A percentile compares a stretch with the other conserved stretches of the same genome.
Evolutionary conservation across 23 tunicate genomes (phyloP).

Genomic region (Corella eumyota): DNA sequence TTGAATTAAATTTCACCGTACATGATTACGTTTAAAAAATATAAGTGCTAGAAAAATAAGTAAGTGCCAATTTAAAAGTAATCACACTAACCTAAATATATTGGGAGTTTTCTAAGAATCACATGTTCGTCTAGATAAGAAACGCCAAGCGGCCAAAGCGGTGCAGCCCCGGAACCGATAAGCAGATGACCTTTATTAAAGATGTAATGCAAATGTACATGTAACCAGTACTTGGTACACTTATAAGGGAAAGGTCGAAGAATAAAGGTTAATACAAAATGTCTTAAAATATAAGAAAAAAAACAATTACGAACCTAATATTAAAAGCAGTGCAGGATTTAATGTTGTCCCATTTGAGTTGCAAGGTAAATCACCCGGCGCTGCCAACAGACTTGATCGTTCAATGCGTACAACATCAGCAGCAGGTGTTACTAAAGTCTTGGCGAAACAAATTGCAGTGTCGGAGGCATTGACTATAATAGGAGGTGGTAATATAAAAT

Average conservation of each 20-base stretch:
- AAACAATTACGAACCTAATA: slow-evolving; percentile 32
- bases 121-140: slow-evolving; percentile 83
- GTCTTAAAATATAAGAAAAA: slow-evolving; percentile 1
- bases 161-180: slow-evolving; percentile 72
- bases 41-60: too few relatives aligned
- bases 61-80: too few relatives aligned
- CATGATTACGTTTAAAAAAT: too few relatives aligned
- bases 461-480: slow-evolving; percentile 3
- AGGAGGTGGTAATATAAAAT: slow-evolving; percentile 50
- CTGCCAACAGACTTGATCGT: slow-evolving; percentile 17
- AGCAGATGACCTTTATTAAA: slow-evolving; percentile 50
- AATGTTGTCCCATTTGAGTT: slow-evolving; percentile 47
- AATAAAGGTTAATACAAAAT: too few relatives aligned
- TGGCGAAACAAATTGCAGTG: slow-evolving; percentile 6
- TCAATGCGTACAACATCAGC: background rate
- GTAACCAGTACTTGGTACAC: background rate
- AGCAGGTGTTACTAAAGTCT: background rate
- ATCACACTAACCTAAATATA: slow-evolving; percentile 44
- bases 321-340: slow-evolving; percentile 72
- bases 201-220: background rate
- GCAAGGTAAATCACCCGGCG: slow-evolving; percentile 63
- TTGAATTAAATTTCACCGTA: too few relatives aligned
- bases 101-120: slow-evolving; percentile 48
- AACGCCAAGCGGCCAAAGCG: slow-evolving; percentile 89
- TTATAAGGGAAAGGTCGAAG: background rate